Base-by-base conservation (phyloP, 2,888 invertebrate genomes). In the Nasonovia ribisnigri region DNA sequence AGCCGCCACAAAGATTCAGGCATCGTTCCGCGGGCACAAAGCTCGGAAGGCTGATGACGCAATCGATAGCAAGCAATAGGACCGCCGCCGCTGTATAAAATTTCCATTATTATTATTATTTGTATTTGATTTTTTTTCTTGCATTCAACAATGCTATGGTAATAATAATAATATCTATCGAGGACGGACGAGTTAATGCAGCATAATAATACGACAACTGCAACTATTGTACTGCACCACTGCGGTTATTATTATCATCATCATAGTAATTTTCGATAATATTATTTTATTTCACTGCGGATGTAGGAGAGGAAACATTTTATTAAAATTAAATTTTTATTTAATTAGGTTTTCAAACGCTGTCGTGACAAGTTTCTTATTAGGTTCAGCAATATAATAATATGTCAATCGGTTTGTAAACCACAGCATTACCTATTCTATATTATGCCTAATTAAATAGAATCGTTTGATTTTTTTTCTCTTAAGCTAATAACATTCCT, bases 1-100 rank as follows among this genome's bases (percentile, higher is more conserved):
- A 96, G 98, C 98, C 1, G 98, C 98, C 54, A 98, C 98, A 94
- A 98, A 98, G 96, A 98, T 98, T 95, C 98, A 98, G 96, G 98
- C 98, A 93, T 98, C 98, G 90, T 98, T 98, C 97, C 97, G 98
- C 95, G 98, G 98, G 94, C 98, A 98, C 96, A 98, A 98, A 96
- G 97, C 97, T 94, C 98, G 98, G 96, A 98, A 98, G 96, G 98
- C 98, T 92, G 96, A 96, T 95, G 96, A 96, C 36, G 94, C 92
- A 48, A 93, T 54, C 24, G 94, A 94, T 10, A 90, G 13, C 48
- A 94, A 91, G 42, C 84, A 94, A 94, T 90, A 91, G 29, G 36
- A 91, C 54, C 88, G 4, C 46, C 92, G 29, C 48, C 43, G 60
- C 87, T 51, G 54, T 88, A 54, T 67, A 84, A 67, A 87, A 77